Conservation (phyloP, 2,888 invertebrate species). For the Leptothorax acervorum region DNA sequence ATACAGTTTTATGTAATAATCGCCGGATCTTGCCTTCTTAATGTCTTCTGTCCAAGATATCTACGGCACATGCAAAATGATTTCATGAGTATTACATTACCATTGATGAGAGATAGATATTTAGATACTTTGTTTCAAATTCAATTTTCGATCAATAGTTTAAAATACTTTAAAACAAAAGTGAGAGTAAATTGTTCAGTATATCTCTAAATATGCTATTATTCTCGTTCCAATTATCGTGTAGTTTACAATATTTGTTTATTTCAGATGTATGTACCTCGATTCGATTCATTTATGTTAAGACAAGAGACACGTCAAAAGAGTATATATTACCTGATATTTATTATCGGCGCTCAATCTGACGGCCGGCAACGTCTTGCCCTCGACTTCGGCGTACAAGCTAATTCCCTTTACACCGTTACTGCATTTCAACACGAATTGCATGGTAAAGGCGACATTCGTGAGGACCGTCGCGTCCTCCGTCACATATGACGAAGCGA, state of each 20-base stretch:
- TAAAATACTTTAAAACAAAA: background rate
- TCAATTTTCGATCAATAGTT: background rate
- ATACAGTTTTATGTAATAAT: conserved; percentile 92
- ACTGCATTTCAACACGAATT: conserved; percentile 94
- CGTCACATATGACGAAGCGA: conserved; percentile 95
- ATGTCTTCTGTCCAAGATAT: conserved; percentile 98
- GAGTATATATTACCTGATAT: conserved; percentile 90
- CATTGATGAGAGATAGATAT: background rate
- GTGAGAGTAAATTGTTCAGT: background rate
- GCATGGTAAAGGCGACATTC: conserved; percentile 95
- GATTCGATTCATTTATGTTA: background rate
- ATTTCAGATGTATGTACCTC: background rate
- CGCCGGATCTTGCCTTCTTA: conserved; percentile 93
- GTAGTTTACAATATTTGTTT: background rate
- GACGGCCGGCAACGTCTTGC: conserved; percentile 94
- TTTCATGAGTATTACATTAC: background rate
- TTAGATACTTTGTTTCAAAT: background rate
- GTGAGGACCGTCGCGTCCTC: conserved; percentile 96
- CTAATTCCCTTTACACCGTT: conserved; percentile 89
- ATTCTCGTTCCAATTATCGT: background rate
- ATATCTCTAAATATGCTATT: background rate
- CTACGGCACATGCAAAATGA: conserved; percentile 84
- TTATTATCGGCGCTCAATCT: conserved; percentile 90
- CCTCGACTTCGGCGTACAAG: conserved; percentile 95
- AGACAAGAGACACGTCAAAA: background rate